Conservation (phyloP, 2,797 vertebrate species). For the Geotrypetes seraphini region DNA sequence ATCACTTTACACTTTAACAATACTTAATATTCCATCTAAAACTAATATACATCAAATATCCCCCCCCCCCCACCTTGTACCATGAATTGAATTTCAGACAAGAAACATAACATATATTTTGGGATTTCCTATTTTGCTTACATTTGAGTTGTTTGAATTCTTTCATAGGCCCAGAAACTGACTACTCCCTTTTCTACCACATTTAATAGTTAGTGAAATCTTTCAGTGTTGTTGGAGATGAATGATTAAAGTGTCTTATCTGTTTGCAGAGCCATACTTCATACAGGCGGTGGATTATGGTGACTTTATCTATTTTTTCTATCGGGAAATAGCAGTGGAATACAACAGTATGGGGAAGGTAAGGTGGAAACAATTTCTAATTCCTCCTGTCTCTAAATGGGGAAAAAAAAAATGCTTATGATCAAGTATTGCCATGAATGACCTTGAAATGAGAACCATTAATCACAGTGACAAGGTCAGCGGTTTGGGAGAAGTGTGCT, state of each 20-base stretch:
- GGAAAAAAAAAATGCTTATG: constrained; percentile 3
- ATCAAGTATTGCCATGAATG: constrained; percentile 12
- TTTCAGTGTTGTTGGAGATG: too few species aligned
- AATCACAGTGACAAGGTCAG: constrained; percentile 39
- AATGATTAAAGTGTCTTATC: constrained; percentile 3
- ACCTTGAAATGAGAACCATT: constrained; percentile 41
- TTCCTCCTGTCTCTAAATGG: constrained; percentile 10
- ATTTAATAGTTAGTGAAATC: too few species aligned
- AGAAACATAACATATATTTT: too few species aligned
- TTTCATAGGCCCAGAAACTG: too few species aligned
- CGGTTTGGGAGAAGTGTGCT: constrained; percentile 33
- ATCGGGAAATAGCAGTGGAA: constrained; percentile 96
- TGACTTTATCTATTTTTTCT: constrained; percentile 97
- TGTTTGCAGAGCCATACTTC: constrained; percentile 83
- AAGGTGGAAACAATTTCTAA: constrained; percentile 15
- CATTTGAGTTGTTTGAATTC: too few species aligned
- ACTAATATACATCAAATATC: too few species aligned
- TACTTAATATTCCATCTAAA: too few species aligned
- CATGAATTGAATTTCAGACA: too few species aligned
- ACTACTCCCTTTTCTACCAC: too few species aligned
- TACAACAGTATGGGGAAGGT: constrained; percentile 99
- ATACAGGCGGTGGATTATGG: constrained; percentile 90
- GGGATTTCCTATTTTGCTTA: too few species aligned
- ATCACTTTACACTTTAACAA: too few species aligned
- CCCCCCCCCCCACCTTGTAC: too few species aligned